phyloP scores from a whole-genome alignment of 2,113 vertebrate genomes.

The Carassius auratus region DNA sequence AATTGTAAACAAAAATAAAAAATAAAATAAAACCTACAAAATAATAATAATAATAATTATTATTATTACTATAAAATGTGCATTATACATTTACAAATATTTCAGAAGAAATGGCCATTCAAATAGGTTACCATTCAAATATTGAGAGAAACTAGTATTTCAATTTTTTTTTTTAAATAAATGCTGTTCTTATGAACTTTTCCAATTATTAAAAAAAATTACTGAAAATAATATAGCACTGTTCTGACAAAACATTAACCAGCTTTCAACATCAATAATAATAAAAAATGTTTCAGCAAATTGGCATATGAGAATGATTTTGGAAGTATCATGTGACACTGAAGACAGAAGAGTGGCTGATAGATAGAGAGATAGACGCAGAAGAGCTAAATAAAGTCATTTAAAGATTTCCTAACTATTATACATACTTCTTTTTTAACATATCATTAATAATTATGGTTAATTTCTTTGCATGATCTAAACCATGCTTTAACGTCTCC shows the following conservation, averaged over 20 bases:
- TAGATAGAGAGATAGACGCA: background rate
- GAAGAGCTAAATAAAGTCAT: background rate
- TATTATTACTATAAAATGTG: background rate
- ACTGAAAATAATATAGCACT: background rate
- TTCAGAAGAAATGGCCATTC: background rate
- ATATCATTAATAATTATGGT: background rate
- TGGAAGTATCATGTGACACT: background rate
- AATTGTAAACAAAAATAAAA: background rate
- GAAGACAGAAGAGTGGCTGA: background rate
- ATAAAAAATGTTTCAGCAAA: background rate
- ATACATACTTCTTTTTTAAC: background rate
- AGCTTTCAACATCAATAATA: background rate
- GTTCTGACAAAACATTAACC: background rate
- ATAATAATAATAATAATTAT: no score
- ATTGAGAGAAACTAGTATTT: background rate
- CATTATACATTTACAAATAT: background rate
- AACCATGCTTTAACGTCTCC: constrained; percentile 76
- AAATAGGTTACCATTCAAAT: background rate
- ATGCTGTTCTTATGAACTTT: background rate
- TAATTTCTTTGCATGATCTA: constrained; percentile 42
- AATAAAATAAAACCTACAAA: no score
- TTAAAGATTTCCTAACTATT: background rate
- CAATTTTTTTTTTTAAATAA: background rate
- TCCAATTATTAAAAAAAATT: background rate
- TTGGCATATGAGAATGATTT: background rate